Base-by-base conservation (phyloP, 2,888 invertebrate genomes). In the Siphonodentalium dalli region DNA sequence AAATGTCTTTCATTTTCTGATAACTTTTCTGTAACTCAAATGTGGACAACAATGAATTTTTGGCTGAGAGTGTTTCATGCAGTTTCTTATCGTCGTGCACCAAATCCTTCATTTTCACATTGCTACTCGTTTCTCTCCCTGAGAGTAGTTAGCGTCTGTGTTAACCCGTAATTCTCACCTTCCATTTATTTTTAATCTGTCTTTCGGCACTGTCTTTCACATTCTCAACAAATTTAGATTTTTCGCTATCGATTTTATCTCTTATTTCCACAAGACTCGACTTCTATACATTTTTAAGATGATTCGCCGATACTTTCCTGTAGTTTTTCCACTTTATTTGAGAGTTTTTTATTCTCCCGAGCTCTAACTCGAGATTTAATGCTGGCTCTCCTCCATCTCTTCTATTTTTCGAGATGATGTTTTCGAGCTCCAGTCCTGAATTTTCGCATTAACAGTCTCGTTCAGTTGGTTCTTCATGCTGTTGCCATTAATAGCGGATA, bases 341-440 rank as follows among this genome's bases (percentile, higher is more conserved):
- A 86, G 7, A 93, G 83, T 75, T 90, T 88, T 76, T 93, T 93
- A 81, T 93, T 94, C 61, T 84, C 83, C 74, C 93, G n/a, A n/a
- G 93, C 80, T 95, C 93, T 49, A 94, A 80, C 68, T 95, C 93
- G 50, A 93, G 83, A 61, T 93, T 86, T 80, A 71, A 54, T 13
- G 87, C 2, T 89, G 88, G 71, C 87, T 88, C 78, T 94, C 93
- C 78, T 90, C 89, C 38, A 93, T 83, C 55, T 87, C 89, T 68
- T 94, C 94, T n/a, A 92, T 87, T 26, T 90, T 90, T 51, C 76
- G 61, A 31, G 67, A 61, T 15, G 96, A 85, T 90, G 83, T 95
- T 97, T 84, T 97, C 96, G 64, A 96, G 83, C 83, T 97, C 95
- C 58, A 97, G 84, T 80, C 92, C 38, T 95, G 83, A 21, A 92